Evolutionary conservation across 2,888 invertebrate species (phyloP), one percentile per base, ranked within the genome.

Genomic region (Amphimallon solstitiale): DNA sequence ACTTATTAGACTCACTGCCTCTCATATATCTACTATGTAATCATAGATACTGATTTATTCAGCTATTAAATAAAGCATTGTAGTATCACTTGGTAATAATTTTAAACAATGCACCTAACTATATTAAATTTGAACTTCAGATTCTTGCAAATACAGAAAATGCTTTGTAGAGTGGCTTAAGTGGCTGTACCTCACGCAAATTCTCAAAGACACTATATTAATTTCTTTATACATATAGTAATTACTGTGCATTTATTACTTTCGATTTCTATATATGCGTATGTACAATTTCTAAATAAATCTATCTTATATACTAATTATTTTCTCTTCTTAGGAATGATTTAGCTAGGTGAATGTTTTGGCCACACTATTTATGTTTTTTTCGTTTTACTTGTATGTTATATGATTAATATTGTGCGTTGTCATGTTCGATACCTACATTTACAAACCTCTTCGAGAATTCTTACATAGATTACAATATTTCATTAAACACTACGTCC

Each of bases 401-500:
- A 17, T 40, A n/a, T 14, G n/a, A 23, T 56, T 43, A 7, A 19
- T 14, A 54, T 56, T 56, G 56, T 56, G 56, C 56, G 56, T 38
- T 23, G 40, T 40, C 10, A 51, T 56, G 14, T 38, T 4, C 5
- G 14, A 7, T n/a, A n/a, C n/a, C n/a, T n/a, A 59, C 56, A 59
- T 59, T 59, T 59, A 59, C 56, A 59, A 59, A 59, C 56, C 56
- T 59, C 56, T 38, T 38, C 21, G 0, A 40, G 14, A 10, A 38
- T 38, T 38, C 4, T 9, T 6, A 12, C 19, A 52, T 5, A 9
- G 21, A 17, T 34, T 15, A 21, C 38, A 35, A 38, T 54, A 5
- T 51, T n/a, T 14, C 4, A 12, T 49, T 49, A 3, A 14, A 29
- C 51, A 51, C 19, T 10, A 21, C 23, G 1, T 21, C 12, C 10